Evolutionary conservation across 2,797 vertebrate species (phyloP), one percentile per base, ranked within the genome.

Genomic region (Acanthurus leucopareius): DNA sequence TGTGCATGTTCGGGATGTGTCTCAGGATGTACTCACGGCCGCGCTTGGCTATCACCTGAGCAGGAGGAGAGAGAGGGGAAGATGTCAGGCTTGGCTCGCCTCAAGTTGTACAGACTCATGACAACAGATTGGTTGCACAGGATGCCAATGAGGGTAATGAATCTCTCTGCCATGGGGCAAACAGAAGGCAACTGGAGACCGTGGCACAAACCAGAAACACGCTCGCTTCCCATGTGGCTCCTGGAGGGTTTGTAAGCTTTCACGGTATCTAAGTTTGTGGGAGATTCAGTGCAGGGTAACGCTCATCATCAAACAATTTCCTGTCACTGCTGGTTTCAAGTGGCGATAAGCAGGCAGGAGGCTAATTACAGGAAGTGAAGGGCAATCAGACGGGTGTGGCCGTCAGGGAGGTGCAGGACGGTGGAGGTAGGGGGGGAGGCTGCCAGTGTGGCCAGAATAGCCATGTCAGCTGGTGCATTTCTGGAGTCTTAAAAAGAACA

Each of bases 1-100:
- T 98, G 96, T 99, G 98, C 97, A 99, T 99, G 93, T 97, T 98
- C 0, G 98, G 98, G 76, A 99, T 97, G 58, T 99, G 98, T 86
- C 98, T 97, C 88, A 99, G 94, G 95, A 99, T 99, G 90, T 99
- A 99, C 40, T 99, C 98, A 38, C 96, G 96, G 65, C 98, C 98
- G 16, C 98, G 94, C 91, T 98, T 99, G 10, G 97, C 94, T 28
- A 99, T 96, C 85, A 99, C 98, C 98, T 99, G 95, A 67, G 54
- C 4, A 3, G 15, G 13, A 45, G 44, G 58, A 73, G 60, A 72
- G 60, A 72, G 20, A 42, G 10, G 10, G 22, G 2, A 28, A 38
- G 17, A 42, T 0, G 52, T 90, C 73, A 88, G 47, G 16, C 53
- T 52, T 47, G 63, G 70, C 73, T 48, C 15, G 44, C 38, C 65